These are phyloP conservation scores for Merodon equestris DNA, from an alignment of 2,888 invertebrate species.

Conservation along the genomic window DNA sequence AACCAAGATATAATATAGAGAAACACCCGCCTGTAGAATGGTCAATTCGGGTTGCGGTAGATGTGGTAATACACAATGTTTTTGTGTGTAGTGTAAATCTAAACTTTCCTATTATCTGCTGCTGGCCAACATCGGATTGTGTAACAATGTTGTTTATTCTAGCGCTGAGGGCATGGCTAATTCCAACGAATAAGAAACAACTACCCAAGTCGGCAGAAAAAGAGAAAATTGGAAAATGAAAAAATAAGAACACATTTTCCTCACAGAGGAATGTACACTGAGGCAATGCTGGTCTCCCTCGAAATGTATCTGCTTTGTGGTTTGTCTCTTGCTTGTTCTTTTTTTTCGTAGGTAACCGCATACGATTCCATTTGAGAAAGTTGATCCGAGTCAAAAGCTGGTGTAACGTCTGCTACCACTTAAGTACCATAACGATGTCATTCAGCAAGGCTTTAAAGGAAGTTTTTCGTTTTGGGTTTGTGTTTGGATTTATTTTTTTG, in stretches of 20 bases:
- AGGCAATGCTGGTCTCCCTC: conserved; percentile 11
- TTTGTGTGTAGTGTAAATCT: conserved; percentile 17
- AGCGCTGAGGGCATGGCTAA: conserved; percentile 6
- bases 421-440: conserved; percentile 33
- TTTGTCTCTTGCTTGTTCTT: too few species aligned
- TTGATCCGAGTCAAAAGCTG: conserved; percentile 7
- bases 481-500: too few species aligned
- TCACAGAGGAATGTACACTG: neutral
- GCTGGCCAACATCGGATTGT: conserved; percentile 28
- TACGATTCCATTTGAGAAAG: neutral
- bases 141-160: conserved; percentile 23
- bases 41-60: conserved; percentile 12
- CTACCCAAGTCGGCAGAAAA: too few species aligned
- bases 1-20: too few species aligned
- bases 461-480: conserved; percentile 20
- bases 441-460: conserved; percentile 24
- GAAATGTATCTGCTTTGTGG: conserved; percentile 6
- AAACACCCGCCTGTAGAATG: too few species aligned
- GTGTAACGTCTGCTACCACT: conserved; percentile 7
- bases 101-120: conserved; percentile 21
- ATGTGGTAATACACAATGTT: conserved; percentile 15
- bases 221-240: too few species aligned
- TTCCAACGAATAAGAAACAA: neutral
- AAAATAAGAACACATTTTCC: too few species aligned
- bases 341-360: neutral